Evolutionary conservation across 2,888 invertebrate genomes (phyloP), one percentile per base, ranked within the genome.

Genomic region (Hermodice carunculata): DNA sequence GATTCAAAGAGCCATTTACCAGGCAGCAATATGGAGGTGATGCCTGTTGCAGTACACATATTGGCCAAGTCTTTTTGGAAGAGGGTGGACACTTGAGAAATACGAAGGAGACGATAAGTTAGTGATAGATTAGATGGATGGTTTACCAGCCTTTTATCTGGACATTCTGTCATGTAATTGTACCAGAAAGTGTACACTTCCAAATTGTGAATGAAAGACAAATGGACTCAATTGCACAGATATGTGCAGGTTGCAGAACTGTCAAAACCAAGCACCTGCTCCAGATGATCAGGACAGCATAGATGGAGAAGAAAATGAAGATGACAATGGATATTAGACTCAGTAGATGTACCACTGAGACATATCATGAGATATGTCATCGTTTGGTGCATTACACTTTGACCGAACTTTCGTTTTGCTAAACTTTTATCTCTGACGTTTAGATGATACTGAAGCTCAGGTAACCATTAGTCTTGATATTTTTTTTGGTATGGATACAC

Each of bases 1-100:
- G 32, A 32, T 43, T 6, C 28, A 22, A 14, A 32, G 72, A 17
- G 71, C 71, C 3, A 71, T 68, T 60, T 72, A 72, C 44, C 72
- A 72, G 48, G 57, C 64, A 14, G 71, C 60, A 8, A 67, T 72
- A 42, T 69, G 64, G 70, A 49, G 34, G 14, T 14, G 61, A 17
- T 42, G 26, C 40, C 61, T 60, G 11, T 17, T 31, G 28, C n/a
- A 8, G 19, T 11, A 60, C 28, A 28, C 60, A 19, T 32, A 11
- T 8, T 19, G 32, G 8, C 34, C 54, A 8, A 54, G 54, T 22
- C 59, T 48, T 6, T 5, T 49, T 59, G 59, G 59, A 5, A 57
- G 22, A 57, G 57, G 44, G 6, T 59, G 59, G 43, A 57, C 42
- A 17, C 4, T 14, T 5, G 42, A 44, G 11, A 8, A 19, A 6